Evolutionary conservation across 2,888 invertebrate genomes (phyloP), one percentile per base, ranked within the genome.

Genomic region (Macaria notata): DNA sequence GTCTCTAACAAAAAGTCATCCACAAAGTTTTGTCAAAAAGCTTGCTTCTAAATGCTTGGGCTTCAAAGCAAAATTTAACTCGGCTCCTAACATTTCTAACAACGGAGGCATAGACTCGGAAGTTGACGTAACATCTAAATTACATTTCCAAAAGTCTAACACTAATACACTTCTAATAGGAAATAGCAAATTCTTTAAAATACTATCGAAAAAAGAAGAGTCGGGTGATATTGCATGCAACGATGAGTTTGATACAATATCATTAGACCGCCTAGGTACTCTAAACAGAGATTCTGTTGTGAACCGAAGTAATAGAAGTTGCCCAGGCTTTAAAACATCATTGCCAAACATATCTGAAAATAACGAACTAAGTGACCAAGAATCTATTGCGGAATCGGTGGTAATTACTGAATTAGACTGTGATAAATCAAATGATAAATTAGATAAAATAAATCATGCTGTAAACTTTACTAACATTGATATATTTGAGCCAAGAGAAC

Each of bases 41-140:
- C 86, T 92, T 84, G 91, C 92, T 82, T 88, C 91, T 39, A 92
- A 90, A 79, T 90, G 87, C 87, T 87, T 91, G 79, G 89, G 92
- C 78, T 78, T 91, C 31, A 92, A 87, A 79, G 81, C 89, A 59
- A 90, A 88, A 68, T 91, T 92, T 69, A 88, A 84, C 73, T 92
- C 92, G 61, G 89, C 89, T 78, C 89, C 90, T 86, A 90, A 91
- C 71, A 88, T 91, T 72, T 84, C 86, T 80, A 88, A 88, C 67
- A 83, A 69, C 63, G 63, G 75, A 65, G 75, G 76, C 65, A 71
- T 77, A 68, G 85, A 86, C 69, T 70, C 78, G 71, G 88, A 83
- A 70, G 79, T 76, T 72, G 84, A 83, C 75, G 78, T 73, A 57
- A 84, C 82, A 65, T 69, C 76, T 5, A 88, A 84, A 76, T 78